A percentile compares a stretch with the other conserved stretches of the same genome.
Evolutionary conservation across 2,888 invertebrate genomes (phyloP).

Genomic region (Acanthosepion lycidas): DNA sequence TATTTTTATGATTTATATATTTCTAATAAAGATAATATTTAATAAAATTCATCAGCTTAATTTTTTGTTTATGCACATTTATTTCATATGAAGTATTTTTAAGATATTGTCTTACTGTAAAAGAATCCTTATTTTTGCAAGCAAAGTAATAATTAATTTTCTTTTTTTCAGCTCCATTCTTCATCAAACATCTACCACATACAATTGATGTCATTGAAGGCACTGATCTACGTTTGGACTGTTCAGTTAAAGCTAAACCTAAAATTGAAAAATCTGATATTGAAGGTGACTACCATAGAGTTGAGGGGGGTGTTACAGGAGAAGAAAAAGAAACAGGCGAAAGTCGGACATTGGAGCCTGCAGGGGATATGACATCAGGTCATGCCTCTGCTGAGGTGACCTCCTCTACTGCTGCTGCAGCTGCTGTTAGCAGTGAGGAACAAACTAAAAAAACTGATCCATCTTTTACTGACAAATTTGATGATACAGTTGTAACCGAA

Average conservation of each 20-base stretch:
- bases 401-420: slow-evolving; percentile 42
- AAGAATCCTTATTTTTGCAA: background rate
- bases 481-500: slow-evolving; percentile 63
- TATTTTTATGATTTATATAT: too few relatives aligned
- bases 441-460: slow-evolving; percentile 47
- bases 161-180: slow-evolving; percentile 67
- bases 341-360: slow-evolving; percentile 39
- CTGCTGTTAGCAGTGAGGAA: slow-evolving; percentile 5
- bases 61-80: background rate
- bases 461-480: slow-evolving; percentile 53
- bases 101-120: too few relatives aligned
- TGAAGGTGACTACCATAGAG: slow-evolving; percentile 59
- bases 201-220: slow-evolving; percentile 70
- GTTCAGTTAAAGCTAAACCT: slow-evolving; percentile 84
- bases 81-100: too few relatives aligned
- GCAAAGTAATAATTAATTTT: background rate
- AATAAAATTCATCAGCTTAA: too few relatives aligned
- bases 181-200: slow-evolving; percentile 68
- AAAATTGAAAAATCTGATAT: background rate
- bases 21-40: too few relatives aligned
- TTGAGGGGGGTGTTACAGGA: slow-evolving; percentile 62
- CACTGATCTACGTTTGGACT: slow-evolving; percentile 75
- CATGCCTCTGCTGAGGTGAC: slow-evolving; percentile 45
- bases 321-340: background rate
- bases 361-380: slow-evolving; percentile 43